Evolutionary conservation across 2,113 vertebrate genomes (phyloP).

Genomic region (Onychorhynchus coronatus): DNA sequence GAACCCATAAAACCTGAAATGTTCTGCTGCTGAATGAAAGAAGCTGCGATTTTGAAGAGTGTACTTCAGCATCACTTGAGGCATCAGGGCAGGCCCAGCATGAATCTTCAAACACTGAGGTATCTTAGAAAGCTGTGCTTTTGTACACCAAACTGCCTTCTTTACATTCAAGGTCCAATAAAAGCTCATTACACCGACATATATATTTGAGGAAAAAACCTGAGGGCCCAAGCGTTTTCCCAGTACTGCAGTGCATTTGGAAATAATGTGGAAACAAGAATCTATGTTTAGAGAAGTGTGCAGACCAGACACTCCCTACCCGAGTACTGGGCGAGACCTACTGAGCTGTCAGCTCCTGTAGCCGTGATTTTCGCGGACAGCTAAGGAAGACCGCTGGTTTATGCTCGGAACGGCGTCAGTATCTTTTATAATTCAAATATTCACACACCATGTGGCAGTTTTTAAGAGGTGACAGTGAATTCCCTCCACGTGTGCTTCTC

Average conservation of each 20-base stretch:
- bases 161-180: background rate
- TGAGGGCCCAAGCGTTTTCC: background rate
- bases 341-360: background rate
- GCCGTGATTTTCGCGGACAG: background rate
- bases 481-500: rapidly evolving
- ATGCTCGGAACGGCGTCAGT: rapidly evolving
- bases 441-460: background rate
- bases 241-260: background rate
- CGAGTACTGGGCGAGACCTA: rapidly evolving
- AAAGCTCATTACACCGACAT: background rate
- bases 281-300: background rate
- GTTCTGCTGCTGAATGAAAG: background rate
- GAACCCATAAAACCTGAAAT: background rate
- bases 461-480: background rate
- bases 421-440: background rate
- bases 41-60: background rate
- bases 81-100: background rate
- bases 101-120: background rate
- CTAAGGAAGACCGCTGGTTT: rapidly evolving
- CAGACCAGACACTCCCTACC: background rate
- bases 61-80: background rate
- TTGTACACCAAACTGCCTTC: background rate
- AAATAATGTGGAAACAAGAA: background rate
- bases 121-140: background rate
- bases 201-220: background rate